phyloP scores from a whole-genome alignment of 2,113 vertebrate species.

The Podilymbus podiceps region DNA sequence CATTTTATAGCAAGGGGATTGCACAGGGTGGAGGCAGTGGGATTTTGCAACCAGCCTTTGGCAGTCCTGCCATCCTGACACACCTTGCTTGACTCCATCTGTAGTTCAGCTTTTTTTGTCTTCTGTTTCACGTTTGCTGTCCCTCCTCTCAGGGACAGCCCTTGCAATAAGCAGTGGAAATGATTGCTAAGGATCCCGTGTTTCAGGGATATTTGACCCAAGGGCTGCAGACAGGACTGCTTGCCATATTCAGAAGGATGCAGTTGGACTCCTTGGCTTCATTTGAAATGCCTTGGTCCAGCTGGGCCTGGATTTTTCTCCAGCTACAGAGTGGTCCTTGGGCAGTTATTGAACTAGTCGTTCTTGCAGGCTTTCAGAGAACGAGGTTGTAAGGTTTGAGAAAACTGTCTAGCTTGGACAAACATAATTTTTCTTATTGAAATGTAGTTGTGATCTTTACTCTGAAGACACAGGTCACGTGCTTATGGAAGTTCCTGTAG shows the following conservation, averaged over 20 bases:
- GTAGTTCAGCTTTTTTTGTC: neutral
- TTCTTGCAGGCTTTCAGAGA: neutral
- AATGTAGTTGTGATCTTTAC: neutral
- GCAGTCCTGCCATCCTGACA: neutral
- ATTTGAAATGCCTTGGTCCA: neutral
- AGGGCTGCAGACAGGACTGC: neutral
- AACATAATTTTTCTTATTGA: neutral
- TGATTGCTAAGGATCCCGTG: neutral
- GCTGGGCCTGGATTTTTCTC: neutral
- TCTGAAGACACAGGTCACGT: neutral
- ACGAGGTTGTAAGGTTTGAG: neutral
- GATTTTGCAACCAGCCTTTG: neutral
- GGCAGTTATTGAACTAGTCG: neutral
- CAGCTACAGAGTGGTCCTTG: neutral
- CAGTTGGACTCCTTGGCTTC: neutral
- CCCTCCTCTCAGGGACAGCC: neutral
- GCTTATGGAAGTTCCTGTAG: neutral
- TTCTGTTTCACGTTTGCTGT: neutral
- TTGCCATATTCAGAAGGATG: neutral
- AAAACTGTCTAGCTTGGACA: neutral
- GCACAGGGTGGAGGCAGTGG: neutral
- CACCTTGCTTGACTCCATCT: neutral
- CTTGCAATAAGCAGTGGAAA: neutral
- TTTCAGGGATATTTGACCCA: neutral
- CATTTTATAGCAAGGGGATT: neutral